These are phyloP conservation scores for Euwallacea similis DNA, from an alignment of 1,140 invertebrate species.

Conservation along the genomic window DNA sequence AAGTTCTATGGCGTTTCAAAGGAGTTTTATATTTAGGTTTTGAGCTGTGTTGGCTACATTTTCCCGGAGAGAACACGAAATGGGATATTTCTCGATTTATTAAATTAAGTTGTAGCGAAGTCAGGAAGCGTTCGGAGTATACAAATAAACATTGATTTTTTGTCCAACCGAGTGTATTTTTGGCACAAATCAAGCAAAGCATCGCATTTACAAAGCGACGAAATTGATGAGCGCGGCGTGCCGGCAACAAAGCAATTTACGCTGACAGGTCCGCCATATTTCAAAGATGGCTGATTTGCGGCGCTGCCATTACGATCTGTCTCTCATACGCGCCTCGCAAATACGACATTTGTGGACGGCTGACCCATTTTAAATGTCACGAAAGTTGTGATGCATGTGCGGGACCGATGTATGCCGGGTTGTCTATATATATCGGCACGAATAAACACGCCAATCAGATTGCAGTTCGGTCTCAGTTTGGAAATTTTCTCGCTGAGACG, in stretches of 20 bases:
- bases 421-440: too few species aligned
- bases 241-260: constrained; percentile 29
- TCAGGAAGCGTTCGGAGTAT: too few species aligned
- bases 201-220: constrained; percentile 20
- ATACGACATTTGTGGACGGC: neutral
- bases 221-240: constrained; percentile 30
- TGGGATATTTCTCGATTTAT: too few species aligned
- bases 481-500: too few species aligned
- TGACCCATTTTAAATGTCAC: too few species aligned
- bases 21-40: neutral
- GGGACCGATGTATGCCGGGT: too few species aligned
- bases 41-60: too few species aligned
- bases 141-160: neutral
- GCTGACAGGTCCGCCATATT: constrained; percentile 33
- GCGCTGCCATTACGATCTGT: constrained; percentile 14
- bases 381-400: too few species aligned
- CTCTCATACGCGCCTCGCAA: neutral
- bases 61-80: too few species aligned
- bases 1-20: constrained; percentile 25
- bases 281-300: constrained; percentile 31
- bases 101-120: too few species aligned
- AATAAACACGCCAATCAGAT: too few species aligned
- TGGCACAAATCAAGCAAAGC: constrained; percentile 25
- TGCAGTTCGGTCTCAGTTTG: too few species aligned
- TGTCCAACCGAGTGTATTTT: neutral